Conservation (phyloP, 2,888 invertebrate species). For the Calliopum simillimum region DNA sequence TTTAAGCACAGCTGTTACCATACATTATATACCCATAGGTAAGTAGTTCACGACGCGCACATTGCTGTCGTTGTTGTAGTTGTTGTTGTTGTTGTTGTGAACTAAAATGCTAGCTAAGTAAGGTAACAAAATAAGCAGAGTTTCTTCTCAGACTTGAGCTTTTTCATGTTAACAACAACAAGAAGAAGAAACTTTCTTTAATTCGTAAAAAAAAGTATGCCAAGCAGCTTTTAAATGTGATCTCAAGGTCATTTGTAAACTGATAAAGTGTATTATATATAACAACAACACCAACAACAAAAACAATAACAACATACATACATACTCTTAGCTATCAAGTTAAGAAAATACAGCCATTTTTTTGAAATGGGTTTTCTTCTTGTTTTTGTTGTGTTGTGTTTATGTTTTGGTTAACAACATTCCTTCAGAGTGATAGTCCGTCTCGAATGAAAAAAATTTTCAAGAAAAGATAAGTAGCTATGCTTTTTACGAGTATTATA, state of each 20-base stretch:
- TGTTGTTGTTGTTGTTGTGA: neutral
- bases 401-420: neutral
- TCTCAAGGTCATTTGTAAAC: conserved; percentile 53
- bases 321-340: conserved; percentile 21
- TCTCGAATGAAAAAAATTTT: too few species aligned
- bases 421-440: too few species aligned
- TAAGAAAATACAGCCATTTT: neutral
- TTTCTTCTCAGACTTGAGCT: neutral
- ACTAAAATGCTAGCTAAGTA: too few species aligned
- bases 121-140: too few species aligned
- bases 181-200: neutral
- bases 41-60: conserved; percentile 49
- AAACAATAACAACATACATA: too few species aligned
- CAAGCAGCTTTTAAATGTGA: neutral
- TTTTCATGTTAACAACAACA: neutral
- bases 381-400: neutral
- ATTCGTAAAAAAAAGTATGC: neutral
- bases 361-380: too few species aligned
- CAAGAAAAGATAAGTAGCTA: neutral
- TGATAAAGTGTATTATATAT: conserved; percentile 47
- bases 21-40: conserved; percentile 92
- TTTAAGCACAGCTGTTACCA: conserved; percentile 90
- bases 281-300: too few species aligned
- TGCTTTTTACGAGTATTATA: too few species aligned
- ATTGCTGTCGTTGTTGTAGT: neutral